A percentile compares a stretch with the other conserved stretches of the same genome.
phyloP scores from a whole-genome alignment of 2,888 invertebrate genomes.

The Pyrrhia umbra region DNA sequence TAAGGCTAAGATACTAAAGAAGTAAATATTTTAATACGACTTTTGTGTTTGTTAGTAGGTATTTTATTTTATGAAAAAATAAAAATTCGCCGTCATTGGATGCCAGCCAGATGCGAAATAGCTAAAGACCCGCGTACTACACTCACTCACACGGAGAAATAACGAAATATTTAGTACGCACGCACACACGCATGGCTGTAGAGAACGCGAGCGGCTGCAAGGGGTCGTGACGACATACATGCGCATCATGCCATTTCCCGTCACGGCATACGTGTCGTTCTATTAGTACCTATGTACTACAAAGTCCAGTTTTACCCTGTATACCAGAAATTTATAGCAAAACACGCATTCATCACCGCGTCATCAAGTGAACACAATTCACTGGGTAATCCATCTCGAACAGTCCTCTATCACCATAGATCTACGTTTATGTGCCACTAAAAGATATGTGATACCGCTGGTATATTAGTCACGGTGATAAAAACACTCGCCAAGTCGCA shows the following conservation, averaged over 20 bases:
- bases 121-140: too few relatives aligned
- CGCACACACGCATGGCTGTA: too few relatives aligned
- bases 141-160: too few relatives aligned
- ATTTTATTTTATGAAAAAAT: background rate
- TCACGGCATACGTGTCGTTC: too few relatives aligned
- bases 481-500: slow-evolving; percentile 52
- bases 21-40: background rate
- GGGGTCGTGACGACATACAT: too few relatives aligned
- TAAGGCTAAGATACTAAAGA: background rate
- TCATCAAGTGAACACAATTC: slow-evolving; percentile 34
- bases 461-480: slow-evolving; percentile 44
- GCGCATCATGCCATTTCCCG: too few relatives aligned
- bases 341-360: slow-evolving; percentile 5
- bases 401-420: slow-evolving; percentile 34
- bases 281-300: too few relatives aligned
- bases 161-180: too few relatives aligned
- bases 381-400: slow-evolving; percentile 25
- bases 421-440: slow-evolving; percentile 45
- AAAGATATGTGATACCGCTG: slow-evolving; percentile 39
- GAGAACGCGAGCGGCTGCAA: too few relatives aligned
- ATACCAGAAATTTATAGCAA: too few relatives aligned
- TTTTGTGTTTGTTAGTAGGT: background rate
- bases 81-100: background rate
- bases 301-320: background rate
- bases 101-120: background rate